Evolutionary conservation across 2,113 vertebrate species (phyloP).

Genomic region (Hyaena hyaena): DNA sequence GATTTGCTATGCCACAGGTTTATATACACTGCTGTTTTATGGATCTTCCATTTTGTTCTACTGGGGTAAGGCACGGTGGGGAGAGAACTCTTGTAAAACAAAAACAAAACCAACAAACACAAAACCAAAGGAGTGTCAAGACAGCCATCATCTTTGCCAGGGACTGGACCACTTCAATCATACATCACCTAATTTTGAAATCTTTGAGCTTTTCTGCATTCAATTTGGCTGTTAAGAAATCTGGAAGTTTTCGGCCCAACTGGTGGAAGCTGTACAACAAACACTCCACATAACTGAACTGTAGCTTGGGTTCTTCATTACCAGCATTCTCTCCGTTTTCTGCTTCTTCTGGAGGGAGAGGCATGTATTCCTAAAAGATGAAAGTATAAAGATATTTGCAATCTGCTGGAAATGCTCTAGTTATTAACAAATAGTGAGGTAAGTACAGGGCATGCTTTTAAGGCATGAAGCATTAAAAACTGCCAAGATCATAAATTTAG

Average conservation of each 20-base stretch:
- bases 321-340: slow-evolving; percentile 96
- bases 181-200: slow-evolving; percentile 96
- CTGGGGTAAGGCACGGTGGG: background rate
- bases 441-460: background rate
- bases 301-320: slow-evolving; percentile 96
- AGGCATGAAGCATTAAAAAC: slow-evolving; percentile 27
- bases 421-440: slow-evolving; percentile 9
- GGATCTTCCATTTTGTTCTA: background rate
- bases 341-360: slow-evolving; percentile 96
- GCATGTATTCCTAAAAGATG: slow-evolving; percentile 94
- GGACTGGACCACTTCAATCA: background rate
- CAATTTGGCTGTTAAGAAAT: slow-evolving; percentile 97
- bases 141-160: slow-evolving; percentile 3
- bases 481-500: background rate
- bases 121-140: slow-evolving; percentile 26
- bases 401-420: slow-evolving; percentile 18
- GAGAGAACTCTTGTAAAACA: background rate
- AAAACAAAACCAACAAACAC: slow-evolving; percentile 41
- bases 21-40: background rate
- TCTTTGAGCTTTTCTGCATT: slow-evolving; percentile 97
- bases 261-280: slow-evolving; percentile 97
- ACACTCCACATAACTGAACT: slow-evolving; percentile 99
- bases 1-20: background rate
- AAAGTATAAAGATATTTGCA: slow-evolving; percentile 25
- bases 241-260: slow-evolving; percentile 96